A percentile compares a stretch with the other conserved stretches of the same genome.
Evolutionary conservation across 2,888 invertebrate genomes (phyloP).

Genomic region (Lottia scabra): DNA sequence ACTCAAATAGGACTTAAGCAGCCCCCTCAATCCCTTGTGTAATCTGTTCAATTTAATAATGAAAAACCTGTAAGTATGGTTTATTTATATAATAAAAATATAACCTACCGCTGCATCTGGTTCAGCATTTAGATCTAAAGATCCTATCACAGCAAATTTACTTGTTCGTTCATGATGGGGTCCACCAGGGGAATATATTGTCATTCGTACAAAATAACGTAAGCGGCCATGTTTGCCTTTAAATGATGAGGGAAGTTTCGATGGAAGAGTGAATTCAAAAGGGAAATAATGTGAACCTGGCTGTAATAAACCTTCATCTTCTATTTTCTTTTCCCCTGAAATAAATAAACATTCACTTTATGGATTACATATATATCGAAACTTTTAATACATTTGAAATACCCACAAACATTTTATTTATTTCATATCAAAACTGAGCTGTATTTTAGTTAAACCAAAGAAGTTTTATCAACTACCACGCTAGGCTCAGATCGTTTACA

Average conservation of each 20-base stretch:
- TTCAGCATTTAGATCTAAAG: constrained; percentile 57
- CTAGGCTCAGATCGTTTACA: no score
- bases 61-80: no score
- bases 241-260: constrained; percentile 58
- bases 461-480: no score
- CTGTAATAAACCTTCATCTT: constrained; percentile 55
- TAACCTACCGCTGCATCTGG: constrained; percentile 59
- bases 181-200: constrained; percentile 57
- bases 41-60: no score
- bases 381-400: no score
- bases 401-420: no score
- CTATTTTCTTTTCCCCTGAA: constrained; percentile 57
- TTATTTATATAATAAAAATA: no score
- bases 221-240: constrained; percentile 61
- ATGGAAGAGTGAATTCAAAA: constrained; percentile 59
- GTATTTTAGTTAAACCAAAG: no score
- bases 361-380: no score
- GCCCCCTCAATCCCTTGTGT: no score
- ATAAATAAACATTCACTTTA: constrained; percentile 8
- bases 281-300: constrained; percentile 64
- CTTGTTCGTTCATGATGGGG: constrained; percentile 59
- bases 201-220: constrained; percentile 59
- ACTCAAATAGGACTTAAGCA: no score
- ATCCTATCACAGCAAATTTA: constrained; percentile 60
- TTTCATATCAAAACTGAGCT: no score